Base-by-base conservation (phyloP, 2,888 invertebrate species). In the Anticlea derivata region DNA sequence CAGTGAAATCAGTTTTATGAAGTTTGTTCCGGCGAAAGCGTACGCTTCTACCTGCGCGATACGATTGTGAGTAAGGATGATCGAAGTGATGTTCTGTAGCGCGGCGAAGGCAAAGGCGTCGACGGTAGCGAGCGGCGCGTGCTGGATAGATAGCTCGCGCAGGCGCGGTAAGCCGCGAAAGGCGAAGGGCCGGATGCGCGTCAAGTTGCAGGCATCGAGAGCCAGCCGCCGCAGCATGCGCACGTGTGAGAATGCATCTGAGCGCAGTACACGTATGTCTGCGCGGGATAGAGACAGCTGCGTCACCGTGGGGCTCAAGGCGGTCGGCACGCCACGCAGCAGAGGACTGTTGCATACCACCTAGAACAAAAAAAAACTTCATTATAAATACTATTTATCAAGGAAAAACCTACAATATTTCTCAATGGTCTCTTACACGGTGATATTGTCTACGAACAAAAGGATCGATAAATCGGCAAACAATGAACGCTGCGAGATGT, bases 311-410 rank as follows among this genome's bases (percentile, higher is more conserved):
- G 93, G 78, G 12, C 96, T 96, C 66, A 98, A 91, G 60, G 94
- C 92, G 48, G 95, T 92, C 37, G 96, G 97, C 63, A 97, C 96
- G 72, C 95, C 95, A 55, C 93, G 93, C 68, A 97, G 89, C 50
- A 95, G 94, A 56, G 96, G 96, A 59, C 96, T 96, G 91, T 97
- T 96, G 92, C 97, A 97, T 74, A 96, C 93, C 66, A 97, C 96
- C 97, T 97, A 92, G 39, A 84, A 91, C 61, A 70, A 63, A 65
- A 60, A 48, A 54, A 7, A 7, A n/a, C n/a, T n/a, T 49, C 6
- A n/a, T 24, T 10, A 34, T 7, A 13, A 31, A 31, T 24, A 39
- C 7, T 2, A 34, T 22, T 2, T 0, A 6, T 22, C 10, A 30
- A 6, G 6, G 24, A 63, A 54, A 41, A 63, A 63, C 29, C 2